Base-by-base conservation (phyloP, 2,888 invertebrate genomes). In the Melieria crassipennis region DNA sequence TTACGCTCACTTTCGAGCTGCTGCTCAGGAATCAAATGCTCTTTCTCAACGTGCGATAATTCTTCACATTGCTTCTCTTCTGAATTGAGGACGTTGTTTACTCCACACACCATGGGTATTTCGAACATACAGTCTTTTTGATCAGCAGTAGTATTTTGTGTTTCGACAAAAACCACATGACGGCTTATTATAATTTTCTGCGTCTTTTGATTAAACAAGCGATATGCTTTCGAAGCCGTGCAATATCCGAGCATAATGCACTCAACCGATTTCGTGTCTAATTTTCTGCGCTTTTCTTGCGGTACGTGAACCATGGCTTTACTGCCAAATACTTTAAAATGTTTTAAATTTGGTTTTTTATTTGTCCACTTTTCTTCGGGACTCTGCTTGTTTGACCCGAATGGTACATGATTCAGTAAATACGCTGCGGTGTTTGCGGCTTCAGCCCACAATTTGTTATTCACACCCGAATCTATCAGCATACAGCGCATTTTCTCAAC, bases 281-380 rank as follows among this genome's bases (percentile, higher is more conserved):
- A 62, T 30, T 68, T 68, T 52, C 42, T 58, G 13, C 68, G 47
- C 47, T 58, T 60, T 61, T 68, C 43, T 48, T 60, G 46, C 5
- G 68, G 50, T 9, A 52, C 58, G 46, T 68, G 68, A 3, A 65
- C 63, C 63, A 48, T 50, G 48, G 63, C 63, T 50, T 63, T 63
- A 48, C 63, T 46, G 50, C 63, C 63, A 42, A 63, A 50, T 42
- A 63, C 63, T 10, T 42, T 48, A 13, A 63, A n/a, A 63, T 48
- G 48, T 47, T 65, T 65, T 43, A 65, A 13, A 65, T 56, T 65
- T 42, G 65, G 65, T 56, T 43, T 67, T 67, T 58, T 67, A 55
- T 57, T 48, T 60, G 67, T 67, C 58, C 58, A 67, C 6, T 58
- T 46, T 67, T 57, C 67, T 67, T 67, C 58, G 47, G 60, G 60